Base-by-base conservation (phyloP, 2,888 invertebrate species). In the Nymphalis polychloros region DNA sequence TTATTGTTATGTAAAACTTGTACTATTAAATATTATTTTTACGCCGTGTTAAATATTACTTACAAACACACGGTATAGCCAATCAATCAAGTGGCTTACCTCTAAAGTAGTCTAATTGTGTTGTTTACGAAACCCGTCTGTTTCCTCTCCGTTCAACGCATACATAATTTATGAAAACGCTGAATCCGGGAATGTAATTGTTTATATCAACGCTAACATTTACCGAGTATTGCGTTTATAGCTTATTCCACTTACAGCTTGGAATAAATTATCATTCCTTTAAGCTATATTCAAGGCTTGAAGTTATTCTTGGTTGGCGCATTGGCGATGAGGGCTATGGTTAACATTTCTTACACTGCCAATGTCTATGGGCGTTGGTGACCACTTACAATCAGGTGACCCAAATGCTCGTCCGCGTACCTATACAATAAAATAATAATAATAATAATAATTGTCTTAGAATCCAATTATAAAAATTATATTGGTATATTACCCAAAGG, bases 101-200 rank as follows among this genome's bases (percentile, higher is more conserved):
- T 57, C 19, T 47, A 27, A 48, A n/a, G 59, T 65, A 52, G 49
- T 59, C 52, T 60, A 66, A 66, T 59, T 59, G 53, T 55, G 60
- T 69, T 71, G 72, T 73, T 72, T 72, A 71, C 73, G 48, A 55
- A 69, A 63, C 57, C 41, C 62, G 64, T 59, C 57, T 63, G 59
- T 63, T 64, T 57, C 59, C 52, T 71, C 68, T 73, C 65, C 62
- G 66, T 68, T 68, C 61, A 35, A 19, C 53, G 61, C 66, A 73
- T 72, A 69, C 69, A 73, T 73, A 70, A 74, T 74, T 72, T 73
- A 74, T 73, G 64, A 71, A 72, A 67, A 35, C 57, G 49, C 59
- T 64, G 63, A 63, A 69, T 72, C 63, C 63, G 53, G 71, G 47
- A 71, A 67, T 73, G 67, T 64, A 66, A 70, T 73, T 71, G 70